phyloP scores from a whole-genome alignment of 2,888 invertebrate species.

The Dorcus hopei region DNA sequence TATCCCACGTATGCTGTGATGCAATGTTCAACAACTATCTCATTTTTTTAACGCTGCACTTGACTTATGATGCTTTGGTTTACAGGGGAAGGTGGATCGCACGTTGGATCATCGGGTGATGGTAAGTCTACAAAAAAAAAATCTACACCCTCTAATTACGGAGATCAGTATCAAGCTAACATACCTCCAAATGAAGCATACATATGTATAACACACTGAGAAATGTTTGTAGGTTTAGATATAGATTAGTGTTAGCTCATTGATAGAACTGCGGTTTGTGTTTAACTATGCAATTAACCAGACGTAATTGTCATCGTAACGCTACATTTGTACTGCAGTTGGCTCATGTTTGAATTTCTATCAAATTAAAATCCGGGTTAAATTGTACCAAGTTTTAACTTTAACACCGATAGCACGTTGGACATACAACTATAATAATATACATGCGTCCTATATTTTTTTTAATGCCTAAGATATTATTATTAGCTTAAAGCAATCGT shows the following conservation, averaged over 20 bases:
- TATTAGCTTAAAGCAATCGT: too few species aligned
- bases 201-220: not conserved
- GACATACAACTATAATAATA: too few species aligned
- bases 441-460: too few species aligned
- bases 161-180: not conserved
- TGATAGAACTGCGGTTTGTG: constrained; percentile 36
- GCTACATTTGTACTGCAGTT: constrained; percentile 41
- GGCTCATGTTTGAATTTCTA: constrained; percentile 22
- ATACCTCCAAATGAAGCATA: not conserved
- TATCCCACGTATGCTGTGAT: not conserved
- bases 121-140: constrained; percentile 37
- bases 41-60: too few species aligned
- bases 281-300: constrained; percentile 41
- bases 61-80: constrained; percentile 24
- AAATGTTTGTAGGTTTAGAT: constrained; percentile 1
- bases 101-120: constrained; percentile 47
- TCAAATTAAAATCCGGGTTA: too few species aligned
- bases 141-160: not conserved
- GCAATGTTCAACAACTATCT: too few species aligned
- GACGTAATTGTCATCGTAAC: constrained; percentile 37
- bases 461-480: too few species aligned
- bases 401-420: too few species aligned
- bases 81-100: constrained; percentile 46
- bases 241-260: not conserved
- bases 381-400: too few species aligned